Conservation (phyloP, 2,113 vertebrate genomes). For the Pterophyllum scalare region DNA sequence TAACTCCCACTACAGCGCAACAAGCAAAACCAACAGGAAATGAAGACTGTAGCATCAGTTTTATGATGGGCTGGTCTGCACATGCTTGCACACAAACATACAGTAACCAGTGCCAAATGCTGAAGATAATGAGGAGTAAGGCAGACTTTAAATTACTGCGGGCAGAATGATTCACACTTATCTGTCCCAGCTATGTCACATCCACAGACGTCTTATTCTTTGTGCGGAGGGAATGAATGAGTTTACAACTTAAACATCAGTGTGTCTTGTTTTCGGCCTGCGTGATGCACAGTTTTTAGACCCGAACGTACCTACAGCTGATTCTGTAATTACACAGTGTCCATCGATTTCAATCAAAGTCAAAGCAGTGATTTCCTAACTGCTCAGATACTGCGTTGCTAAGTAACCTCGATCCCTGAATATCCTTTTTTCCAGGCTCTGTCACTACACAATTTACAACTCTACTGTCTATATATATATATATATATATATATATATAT, state of each 20-base stretch:
- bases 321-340: conserved; percentile 41
- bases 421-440: neutral
- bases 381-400: conserved; percentile 23
- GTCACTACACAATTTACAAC: neutral
- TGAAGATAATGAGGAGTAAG: neutral
- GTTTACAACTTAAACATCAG: conserved; percentile 18
- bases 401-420: neutral
- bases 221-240: neutral
- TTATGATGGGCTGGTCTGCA: conserved; percentile 33
- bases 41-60: conserved; percentile 43
- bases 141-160: conserved; percentile 2
- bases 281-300: conserved; percentile 13
- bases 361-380: conserved; percentile 42
- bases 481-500: no score
- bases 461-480: no score
- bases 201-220: neutral
- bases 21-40: conserved; percentile 57
- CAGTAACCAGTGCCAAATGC: neutral
- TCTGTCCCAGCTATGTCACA: neutral
- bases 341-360: conserved; percentile 31
- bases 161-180: neutral
- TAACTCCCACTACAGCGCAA: conserved; percentile 32
- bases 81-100: conserved; percentile 15
- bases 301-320: conserved; percentile 14
- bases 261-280: conserved; percentile 2